Percentiles rank a stretch among this genome's conserved stretches.
Conservation (phyloP, 37 sponge, comb jelly and placozoan genomes). For the Axinella damicornis region DNA sequence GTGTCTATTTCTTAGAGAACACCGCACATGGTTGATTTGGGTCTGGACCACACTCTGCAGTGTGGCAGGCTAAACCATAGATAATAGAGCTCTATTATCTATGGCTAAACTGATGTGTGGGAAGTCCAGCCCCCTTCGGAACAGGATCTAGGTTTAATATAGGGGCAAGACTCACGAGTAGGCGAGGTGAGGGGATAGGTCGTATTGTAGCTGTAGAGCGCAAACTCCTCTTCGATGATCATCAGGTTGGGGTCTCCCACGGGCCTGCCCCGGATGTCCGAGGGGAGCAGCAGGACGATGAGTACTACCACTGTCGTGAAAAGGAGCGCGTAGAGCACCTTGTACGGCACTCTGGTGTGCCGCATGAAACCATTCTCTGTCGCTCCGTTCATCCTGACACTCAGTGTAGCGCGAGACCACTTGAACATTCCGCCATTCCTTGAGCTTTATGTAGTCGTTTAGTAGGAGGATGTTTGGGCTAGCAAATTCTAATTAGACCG, state of each 20-base stretch:
- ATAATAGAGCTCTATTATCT: no score
- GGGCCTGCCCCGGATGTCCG: neutral
- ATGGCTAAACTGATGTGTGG: no score
- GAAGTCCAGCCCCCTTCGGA: no score
- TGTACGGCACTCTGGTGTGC: slow-evolving; percentile 44
- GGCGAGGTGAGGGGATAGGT: slow-evolving; percentile 78
- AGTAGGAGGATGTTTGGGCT: no score
- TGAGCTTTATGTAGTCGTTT: no score
- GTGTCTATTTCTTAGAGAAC: no score
- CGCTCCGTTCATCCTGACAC: slow-evolving; percentile 36
- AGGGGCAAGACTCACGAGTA: slow-evolving; percentile 69
- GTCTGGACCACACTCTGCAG: no score
- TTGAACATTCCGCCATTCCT: slow-evolving; percentile 30
- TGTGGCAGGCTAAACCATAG: no score
- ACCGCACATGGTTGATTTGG: no score
- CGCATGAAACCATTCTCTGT: slow-evolving; percentile 44
- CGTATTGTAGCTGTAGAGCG: slow-evolving; percentile 36
- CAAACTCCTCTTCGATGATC: slow-evolving; percentile 1
- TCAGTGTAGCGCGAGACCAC: slow-evolving; percentile 39
- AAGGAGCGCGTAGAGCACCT: slow-evolving; percentile 61
- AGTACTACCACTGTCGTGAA: slow-evolving; percentile 50
- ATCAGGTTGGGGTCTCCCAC: neutral
- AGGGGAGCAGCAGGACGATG: slow-evolving; percentile 63
- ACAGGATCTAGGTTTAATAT: no score
- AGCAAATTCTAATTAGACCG: no score